These are phyloP conservation scores for Neostethus bicornis DNA, from an alignment of 2,797 vertebrate species.

Conservation along the genomic window DNA sequence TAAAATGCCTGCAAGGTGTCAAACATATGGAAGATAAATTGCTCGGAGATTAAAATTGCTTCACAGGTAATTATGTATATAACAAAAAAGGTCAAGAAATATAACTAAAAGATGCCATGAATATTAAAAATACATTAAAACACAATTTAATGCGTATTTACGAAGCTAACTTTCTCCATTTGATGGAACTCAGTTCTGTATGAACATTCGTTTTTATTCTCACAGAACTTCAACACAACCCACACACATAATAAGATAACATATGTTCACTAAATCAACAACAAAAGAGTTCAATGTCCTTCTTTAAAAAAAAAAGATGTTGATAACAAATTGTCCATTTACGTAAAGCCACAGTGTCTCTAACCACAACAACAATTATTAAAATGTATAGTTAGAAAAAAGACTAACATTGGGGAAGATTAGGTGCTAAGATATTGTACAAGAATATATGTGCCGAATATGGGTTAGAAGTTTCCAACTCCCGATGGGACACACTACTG, in stretches of 20 bases:
- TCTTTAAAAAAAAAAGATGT: background rate
- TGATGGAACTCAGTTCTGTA: slow-evolving; percentile 7
- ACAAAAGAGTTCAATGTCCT: background rate
- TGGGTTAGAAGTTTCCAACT: slow-evolving; percentile 19
- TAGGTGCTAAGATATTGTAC: background rate
- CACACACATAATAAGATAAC: background rate
- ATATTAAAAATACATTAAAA: background rate
- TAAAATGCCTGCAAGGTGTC: slow-evolving; percentile 19
- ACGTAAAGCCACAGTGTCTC: background rate
- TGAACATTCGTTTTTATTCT: background rate
- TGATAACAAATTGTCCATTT: background rate
- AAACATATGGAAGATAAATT: slow-evolving; percentile 26
- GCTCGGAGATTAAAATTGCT: slow-evolving; percentile 10
- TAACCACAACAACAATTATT: background rate
- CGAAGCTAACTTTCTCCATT: background rate
- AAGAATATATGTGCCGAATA: slow-evolving; percentile 12
- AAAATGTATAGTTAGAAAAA: background rate
- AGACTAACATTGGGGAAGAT: slow-evolving; percentile 1
- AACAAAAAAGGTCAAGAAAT: slow-evolving; percentile 6
- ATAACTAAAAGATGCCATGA: background rate
- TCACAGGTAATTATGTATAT: slow-evolving; percentile 1
- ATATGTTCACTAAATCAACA: slow-evolving; percentile 1
- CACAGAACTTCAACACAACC: background rate
- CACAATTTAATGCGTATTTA: slow-evolving; percentile 4
- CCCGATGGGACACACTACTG: slow-evolving; percentile 12